Conservation (phyloP, 2,888 invertebrate genomes). For the Sisyra terminalis region DNA sequence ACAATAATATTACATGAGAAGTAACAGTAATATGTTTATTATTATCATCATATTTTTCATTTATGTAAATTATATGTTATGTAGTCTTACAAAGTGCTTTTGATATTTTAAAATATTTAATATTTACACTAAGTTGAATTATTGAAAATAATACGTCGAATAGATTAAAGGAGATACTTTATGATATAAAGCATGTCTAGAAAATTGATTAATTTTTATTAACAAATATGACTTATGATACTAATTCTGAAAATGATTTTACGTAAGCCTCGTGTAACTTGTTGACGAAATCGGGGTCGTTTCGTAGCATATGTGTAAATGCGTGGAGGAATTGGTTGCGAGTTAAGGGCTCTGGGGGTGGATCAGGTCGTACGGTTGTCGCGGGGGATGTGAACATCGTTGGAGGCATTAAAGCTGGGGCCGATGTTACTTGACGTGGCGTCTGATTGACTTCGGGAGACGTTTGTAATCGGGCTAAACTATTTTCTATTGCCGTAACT, state of each 20-base stretch:
- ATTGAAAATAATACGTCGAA: too few relatives aligned
- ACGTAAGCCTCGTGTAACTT: conserved; percentile 87
- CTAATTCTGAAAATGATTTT: conserved; percentile 58
- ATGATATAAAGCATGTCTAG: too few relatives aligned
- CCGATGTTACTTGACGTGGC: conserved; percentile 32
- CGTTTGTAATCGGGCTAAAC: conserved; percentile 34
- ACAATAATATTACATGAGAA: too few relatives aligned
- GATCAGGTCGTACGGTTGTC: conserved; percentile 23
- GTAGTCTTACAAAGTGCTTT: too few relatives aligned
- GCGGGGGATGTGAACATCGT: conserved; percentile 61
- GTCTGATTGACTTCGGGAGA: conserved; percentile 27
- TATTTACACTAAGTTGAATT: too few relatives aligned
- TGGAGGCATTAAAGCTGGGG: conserved; percentile 70
- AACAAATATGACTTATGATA: conserved; percentile 22
- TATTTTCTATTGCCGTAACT: conserved; percentile 26
- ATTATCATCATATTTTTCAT: too few relatives aligned
- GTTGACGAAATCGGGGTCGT: conserved; percentile 74
- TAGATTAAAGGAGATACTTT: too few relatives aligned
- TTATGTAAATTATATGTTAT: too few relatives aligned
- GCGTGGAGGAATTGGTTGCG: conserved; percentile 81
- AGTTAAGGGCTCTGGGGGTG: conserved; percentile 56
- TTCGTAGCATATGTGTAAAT: conserved; percentile 69
- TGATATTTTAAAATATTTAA: too few relatives aligned
- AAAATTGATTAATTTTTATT: too few relatives aligned
- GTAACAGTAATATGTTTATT: too few relatives aligned